Base-by-base conservation (phyloP, 2,888 invertebrate genomes). In the Nasonia oneida region DNA sequence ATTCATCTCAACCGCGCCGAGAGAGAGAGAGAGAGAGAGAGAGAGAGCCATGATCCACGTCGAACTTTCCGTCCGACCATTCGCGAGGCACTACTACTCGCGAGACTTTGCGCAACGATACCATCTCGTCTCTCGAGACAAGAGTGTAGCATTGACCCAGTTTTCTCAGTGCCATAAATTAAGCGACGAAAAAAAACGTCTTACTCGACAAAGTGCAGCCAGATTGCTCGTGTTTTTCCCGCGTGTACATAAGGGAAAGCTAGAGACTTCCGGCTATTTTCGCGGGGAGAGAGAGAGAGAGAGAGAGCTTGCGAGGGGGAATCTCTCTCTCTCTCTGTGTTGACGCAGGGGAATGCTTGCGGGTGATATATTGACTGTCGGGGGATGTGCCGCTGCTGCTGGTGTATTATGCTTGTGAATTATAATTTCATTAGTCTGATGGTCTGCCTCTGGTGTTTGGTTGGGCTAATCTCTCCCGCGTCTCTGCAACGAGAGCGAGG, bases 31-130 rank as follows among this genome's bases (percentile, higher is more conserved):
- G 23, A 23, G 23, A 23, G 23, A 23, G 23, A 23, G 23, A 23
- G 23, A 23, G 23, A 23, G 23, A 23, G 23, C 23, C 23, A 23
- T 23, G 23, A 23, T 23, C 23, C 23, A 23, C 70, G 15, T 10
- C 70, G 37, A 70, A 33, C 70, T 33, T 37, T 33, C 37, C 5
- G 88, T 82, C 87, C 75, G 88, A 88, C 84, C 85, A 88, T 82
- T 80, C 29, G 14, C 70, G 86, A 50, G 78, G 78, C 53, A 64
- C 87, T 90, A 86, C 87, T 88, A 89, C 87, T 88, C 77, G 73
- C 77, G 70, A 6, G 6, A 23, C 0, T 57, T 57, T 57, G 18
- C 57, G 57, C 57, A 61, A 61, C n/a, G 5, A 61, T n/a, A 5
- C 23, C 57, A n/a, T 64, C 3, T 50, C 8, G 33, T 18, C 50